Base-by-base conservation (phyloP, 2,797 vertebrate genomes). In the Ispidina picta region DNA sequence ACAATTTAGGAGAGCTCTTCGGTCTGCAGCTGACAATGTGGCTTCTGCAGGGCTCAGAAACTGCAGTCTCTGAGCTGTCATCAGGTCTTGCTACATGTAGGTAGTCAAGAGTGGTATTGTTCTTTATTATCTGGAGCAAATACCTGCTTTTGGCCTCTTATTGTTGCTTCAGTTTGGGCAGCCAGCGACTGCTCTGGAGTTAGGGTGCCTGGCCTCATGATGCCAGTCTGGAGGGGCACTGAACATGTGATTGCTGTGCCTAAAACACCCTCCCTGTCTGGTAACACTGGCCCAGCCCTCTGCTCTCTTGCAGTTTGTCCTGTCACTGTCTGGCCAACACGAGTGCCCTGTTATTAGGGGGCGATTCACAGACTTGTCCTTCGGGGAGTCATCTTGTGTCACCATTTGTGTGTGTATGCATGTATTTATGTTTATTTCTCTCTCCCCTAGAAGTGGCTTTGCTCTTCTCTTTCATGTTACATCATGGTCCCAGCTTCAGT, bases 111-210 rank as follows among this genome's bases (percentile, higher is more conserved):
- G 15, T 16, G 5, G 33, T 44, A 48, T 25, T 44, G 25, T 13
- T 56, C 41, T 58, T 28, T 19, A 10, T 16, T 33, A 31, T 15
- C 25, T 58, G 66, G 49, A 86, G 73, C 58, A n/a, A 7, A 46
- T 39, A 6, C 1, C 8, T 54, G 41, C 10, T 9, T 78, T 65
- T 75, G 82, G 52, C 56, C 2, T 5, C 74, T 54, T 65, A 64
- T 5, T 0, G 1, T 15, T 20, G 33, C 22, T 3, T 11, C 0
- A 0, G 51, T 77, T n/a, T 21, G n/a, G 77, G 64, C 65, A 69
- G 69, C 12, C 31, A 13, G 81, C 3, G 26, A 11, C 29, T 28
- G 3, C 51, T 23, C 29, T 65, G 69, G 41, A 1, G 31, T 15
- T 28, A 7, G 41, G 21, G 9, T 44, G 26, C 59, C 31, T 56